Evolutionary conservation across 2,797 vertebrate species (phyloP).

Genomic region (Spondyliosoma cantharus): DNA sequence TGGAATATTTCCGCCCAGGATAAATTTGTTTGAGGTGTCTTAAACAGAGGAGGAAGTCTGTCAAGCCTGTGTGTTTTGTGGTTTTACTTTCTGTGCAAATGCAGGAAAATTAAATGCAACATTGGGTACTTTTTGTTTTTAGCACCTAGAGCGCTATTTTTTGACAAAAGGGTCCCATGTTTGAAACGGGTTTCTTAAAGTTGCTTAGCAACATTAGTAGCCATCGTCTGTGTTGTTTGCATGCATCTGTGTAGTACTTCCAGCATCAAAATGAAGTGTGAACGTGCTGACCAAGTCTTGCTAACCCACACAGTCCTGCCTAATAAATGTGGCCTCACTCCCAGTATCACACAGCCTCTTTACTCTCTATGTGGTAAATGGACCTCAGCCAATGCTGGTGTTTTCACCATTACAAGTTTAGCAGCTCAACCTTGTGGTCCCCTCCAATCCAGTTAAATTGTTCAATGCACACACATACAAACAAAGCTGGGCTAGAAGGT

Average conservation of each 20-base stretch:
- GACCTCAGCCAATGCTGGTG: neutral
- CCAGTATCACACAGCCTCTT: constrained; percentile 23
- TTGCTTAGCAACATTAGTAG: constrained; percentile 40
- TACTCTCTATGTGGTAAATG: neutral
- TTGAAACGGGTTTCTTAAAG: constrained; percentile 1
- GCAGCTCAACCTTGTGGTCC: neutral
- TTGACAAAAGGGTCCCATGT: neutral
- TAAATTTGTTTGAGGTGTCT: neutral
- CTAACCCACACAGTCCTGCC: neutral
- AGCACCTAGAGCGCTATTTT: neutral
- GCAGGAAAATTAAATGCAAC: neutral
- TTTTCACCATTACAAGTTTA: neutral
- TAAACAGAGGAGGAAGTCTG: neutral
- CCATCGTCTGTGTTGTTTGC: neutral
- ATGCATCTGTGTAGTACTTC: neutral
- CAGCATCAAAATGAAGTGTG: neutral
- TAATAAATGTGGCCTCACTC: constrained; percentile 11
- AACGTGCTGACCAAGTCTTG: neutral
- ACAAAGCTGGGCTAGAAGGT: constrained; percentile 23
- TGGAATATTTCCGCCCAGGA: neutral
- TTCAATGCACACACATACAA: neutral
- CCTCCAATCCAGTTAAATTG: neutral
- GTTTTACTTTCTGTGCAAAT: neutral
- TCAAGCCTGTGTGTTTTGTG: neutral
- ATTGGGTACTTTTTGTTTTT: neutral